These are phyloP conservation scores for Laupala kohalensis DNA, from an alignment of 1,140 invertebrate genomes.

Conservation along the genomic window DNA sequence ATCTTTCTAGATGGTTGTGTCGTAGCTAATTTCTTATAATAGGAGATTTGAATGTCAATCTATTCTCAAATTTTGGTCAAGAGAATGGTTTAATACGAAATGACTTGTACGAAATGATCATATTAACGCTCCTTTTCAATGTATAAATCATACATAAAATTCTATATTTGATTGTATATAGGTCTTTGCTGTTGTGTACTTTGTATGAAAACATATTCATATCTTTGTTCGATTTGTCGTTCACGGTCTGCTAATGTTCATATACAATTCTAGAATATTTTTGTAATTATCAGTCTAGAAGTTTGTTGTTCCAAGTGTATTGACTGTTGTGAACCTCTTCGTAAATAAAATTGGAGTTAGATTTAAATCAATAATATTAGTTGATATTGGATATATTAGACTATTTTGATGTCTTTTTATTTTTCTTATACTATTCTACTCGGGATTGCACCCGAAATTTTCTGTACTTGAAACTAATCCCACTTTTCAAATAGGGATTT, in stretches of 20 bases:
- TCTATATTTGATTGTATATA: neutral
- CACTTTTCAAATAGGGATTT: neutral
- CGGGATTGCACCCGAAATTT: neutral
- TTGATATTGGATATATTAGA: neutral
- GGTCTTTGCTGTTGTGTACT: neutral
- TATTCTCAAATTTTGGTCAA: neutral
- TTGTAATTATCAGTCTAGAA: neutral
- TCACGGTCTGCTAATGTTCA: neutral
- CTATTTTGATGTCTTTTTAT: neutral
- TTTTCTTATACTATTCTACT: neutral
- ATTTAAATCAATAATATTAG: neutral
- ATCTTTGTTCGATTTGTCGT: neutral
- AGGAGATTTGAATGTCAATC: neutral
- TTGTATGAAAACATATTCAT: neutral
- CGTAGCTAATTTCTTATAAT: neutral
- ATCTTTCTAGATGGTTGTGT: neutral
- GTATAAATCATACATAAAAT: neutral
- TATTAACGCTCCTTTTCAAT: neutral
- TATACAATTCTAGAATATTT: neutral
- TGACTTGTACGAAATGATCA: neutral
- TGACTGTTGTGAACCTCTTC: neutral
- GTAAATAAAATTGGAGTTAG: neutral
- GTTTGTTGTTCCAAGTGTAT: neutral
- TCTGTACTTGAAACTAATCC: neutral
- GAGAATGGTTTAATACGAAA: neutral